Percentiles rank a stretch among this genome's conserved stretches.
Conservation (phyloP, 1,140 invertebrate species). For the Hylyphantes graminicola region DNA sequence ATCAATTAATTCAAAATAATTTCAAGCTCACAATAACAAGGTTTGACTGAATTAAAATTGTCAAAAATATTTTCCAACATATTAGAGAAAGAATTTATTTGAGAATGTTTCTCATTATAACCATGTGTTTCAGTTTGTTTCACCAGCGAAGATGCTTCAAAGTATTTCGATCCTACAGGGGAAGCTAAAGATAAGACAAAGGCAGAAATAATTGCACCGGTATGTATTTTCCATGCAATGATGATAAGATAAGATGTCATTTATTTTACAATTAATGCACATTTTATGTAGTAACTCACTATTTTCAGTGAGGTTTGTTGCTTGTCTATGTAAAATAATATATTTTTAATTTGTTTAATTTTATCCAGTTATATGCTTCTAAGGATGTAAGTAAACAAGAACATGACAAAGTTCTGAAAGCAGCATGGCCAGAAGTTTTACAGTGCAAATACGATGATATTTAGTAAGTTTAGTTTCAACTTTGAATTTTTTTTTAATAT, state of each 20-base stretch:
- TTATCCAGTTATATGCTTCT: not conserved
- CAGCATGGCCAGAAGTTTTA: conserved; percentile 26
- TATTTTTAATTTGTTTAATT: not conserved
- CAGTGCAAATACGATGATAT: conserved; percentile 37
- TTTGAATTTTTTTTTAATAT: not conserved
- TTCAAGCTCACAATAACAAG: not conserved
- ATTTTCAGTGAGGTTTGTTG: not conserved
- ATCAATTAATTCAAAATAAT: not conserved
- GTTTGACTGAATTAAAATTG: not conserved
- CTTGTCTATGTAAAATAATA: not conserved
- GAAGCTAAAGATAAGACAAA: conserved; percentile 8
- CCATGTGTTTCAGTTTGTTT: conserved; percentile 27
- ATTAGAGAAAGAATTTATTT: not conserved
- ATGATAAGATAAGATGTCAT: not conserved
- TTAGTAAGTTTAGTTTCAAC: conserved; percentile 36
- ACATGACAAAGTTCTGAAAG: not conserved
- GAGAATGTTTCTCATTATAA: not conserved
- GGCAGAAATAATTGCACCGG: not conserved
- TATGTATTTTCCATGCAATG: not conserved
- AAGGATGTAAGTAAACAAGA: not conserved
- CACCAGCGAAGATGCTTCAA: conserved; percentile 5
- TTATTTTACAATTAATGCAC: not conserved
- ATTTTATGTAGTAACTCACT: not conserved
- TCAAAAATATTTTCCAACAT: not conserved
- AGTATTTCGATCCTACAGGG: conserved; percentile 30